Evolutionary conservation across 2,888 invertebrate species (phyloP), one percentile per base, ranked within the genome.

Genomic region (Acrobasis consociella): DNA sequence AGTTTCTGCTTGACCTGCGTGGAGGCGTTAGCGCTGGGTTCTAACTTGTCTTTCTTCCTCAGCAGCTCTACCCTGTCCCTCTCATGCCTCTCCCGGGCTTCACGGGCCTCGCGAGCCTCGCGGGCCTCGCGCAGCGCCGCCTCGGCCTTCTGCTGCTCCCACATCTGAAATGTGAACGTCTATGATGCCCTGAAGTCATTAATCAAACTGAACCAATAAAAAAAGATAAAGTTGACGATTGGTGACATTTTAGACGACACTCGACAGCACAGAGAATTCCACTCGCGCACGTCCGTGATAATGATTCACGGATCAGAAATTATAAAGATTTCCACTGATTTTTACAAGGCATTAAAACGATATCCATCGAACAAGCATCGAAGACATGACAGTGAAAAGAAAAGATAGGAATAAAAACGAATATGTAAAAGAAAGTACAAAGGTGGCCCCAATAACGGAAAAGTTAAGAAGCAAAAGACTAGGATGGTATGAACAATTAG

Each of bases 1-100:
- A 99, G 93, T 81, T 97, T 97, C 93, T 98, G 98, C 87, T 99
- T 99, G 81, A 99, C 99, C 91, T 98, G 98, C 22, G 97, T 96
- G 70, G 98, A 99, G 70, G 99, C 99, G 79, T 98, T 96, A 63
- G 99, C 99, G 91, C 98, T 98, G 92, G 98, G 97, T 86, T 98
- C 98, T 82, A 97, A 96, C 86, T 98, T 98, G 87, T 98, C 97
- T 86, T 98, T 98, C 91, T 98, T 97, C 81, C 97, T 95, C 76
- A 98, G 94, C 71, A 96, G 96, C 79, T 98, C 97, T 72, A 97
- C 94, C 76, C 96, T 94, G 76, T 97, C 97, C 67, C 97, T 94
- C 86, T 97, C 97, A 76, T 95, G 94, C 65, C 95, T 87, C 84
- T 96, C 95, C 61, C 94, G 76, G 93, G 94, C 81, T 94, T 94